Evolutionary conservation across 1,140 invertebrate species (phyloP), one percentile per base, ranked within the genome.

Genomic region (Panagrolaimus sp.): DNA sequence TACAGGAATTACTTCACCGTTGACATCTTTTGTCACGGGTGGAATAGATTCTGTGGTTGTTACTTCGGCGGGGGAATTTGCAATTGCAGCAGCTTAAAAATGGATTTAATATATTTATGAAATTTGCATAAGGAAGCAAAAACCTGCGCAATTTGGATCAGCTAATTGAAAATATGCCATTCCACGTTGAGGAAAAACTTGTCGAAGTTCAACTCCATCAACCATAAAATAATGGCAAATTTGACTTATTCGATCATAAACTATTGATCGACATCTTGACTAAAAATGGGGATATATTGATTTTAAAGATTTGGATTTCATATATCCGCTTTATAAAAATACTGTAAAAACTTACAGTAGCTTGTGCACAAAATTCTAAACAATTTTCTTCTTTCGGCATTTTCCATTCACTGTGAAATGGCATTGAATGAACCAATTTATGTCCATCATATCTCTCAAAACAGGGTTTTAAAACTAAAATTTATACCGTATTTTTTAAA

Each of bases 151-250:
- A 17, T 58, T 28, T 26, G 28, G 21, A 58, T 58, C 52, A 58
- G 52, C 52, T 12, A 58, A n/a, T 58, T 58, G 52, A 28, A 58
- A 58, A 58, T 58, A 58, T 21, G 21, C 52, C 52, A 58, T 58
- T 28, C 52, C 4, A 28, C 52, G 21, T 58, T 21, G 28, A 3
- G 52, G 52, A 0, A 21, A 4, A 9, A 58, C 52, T 58, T 28
- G 21, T 10, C 28, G 52, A 0, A 58, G 52, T 58, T 58, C 52
- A 26, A 58, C 52, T n/a, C 52, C 52, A 24, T 58, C 52, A 58
- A 58, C 52, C 52, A 58, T 58, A 21, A 58, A 58, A 21, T 58
- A 58, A 28, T 58, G 52, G 52, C 52, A 58, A 4, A 28, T 58
- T 58, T 58, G 52, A 12, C 21, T 58, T 28, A 58, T 58, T 21